A percentile compares a stretch with the other conserved stretches of the same genome.
Evolutionary conservation across 1,140 invertebrate species (phyloP).

Genomic region (Cyclina sinensis): DNA sequence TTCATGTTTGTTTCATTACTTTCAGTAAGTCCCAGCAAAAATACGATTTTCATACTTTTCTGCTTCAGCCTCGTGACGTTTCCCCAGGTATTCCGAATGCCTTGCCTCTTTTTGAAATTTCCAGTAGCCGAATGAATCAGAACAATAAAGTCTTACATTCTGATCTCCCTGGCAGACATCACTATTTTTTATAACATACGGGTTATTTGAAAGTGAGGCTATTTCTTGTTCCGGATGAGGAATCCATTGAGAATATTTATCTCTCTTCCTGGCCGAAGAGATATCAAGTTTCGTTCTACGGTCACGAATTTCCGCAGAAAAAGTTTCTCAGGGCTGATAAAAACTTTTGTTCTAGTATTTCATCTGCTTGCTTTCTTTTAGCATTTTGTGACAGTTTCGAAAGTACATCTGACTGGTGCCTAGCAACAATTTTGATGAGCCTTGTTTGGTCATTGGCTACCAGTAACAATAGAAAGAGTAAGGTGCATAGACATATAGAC

Average conservation of each 20-base stretch:
- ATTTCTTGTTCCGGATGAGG: background rate
- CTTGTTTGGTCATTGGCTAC: too few species aligned
- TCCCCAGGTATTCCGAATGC: background rate
- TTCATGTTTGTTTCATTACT: background rate
- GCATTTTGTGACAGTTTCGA: too few species aligned
- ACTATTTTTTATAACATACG: background rate
- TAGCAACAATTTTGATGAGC: too few species aligned
- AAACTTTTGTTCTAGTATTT: too few species aligned
- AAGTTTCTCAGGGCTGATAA: too few species aligned
- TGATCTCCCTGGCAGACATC: background rate
- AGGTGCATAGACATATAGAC: too few species aligned
- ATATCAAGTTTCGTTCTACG: too few species aligned
- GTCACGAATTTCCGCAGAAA: too few species aligned
- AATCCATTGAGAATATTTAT: background rate
- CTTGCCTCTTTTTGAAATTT: constrained; percentile 5
- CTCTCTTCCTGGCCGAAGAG: too few species aligned
- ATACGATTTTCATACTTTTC: background rate
- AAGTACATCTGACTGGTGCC: too few species aligned
- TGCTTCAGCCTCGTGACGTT: background rate
- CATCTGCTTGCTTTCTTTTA: too few species aligned
- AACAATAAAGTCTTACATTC: background rate
- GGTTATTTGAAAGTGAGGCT: background rate
- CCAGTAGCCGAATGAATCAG: background rate
- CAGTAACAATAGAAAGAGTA: too few species aligned
- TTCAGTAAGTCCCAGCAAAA: background rate